Evolutionary conservation across 2,113 vertebrate species (phyloP), one percentile per base, ranked within the genome.

Genomic region (Riparia riparia): DNA sequence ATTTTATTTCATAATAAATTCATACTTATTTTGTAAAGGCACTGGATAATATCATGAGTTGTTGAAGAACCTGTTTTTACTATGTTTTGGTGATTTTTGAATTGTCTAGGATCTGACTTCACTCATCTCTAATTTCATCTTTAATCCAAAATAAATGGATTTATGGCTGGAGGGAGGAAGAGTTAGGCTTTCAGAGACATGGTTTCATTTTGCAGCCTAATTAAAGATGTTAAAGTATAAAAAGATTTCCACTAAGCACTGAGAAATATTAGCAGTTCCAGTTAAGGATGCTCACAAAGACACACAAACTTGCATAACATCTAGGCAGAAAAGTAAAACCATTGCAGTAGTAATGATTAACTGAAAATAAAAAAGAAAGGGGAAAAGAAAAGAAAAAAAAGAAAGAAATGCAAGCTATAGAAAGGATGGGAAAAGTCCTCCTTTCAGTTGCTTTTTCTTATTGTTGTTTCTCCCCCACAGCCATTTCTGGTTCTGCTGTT

Each of bases 321-420:
- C 47, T 74, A 79, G 13, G 17, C 11, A 31, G 58, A 78, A 71
- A 26, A 89, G 12, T 66, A 53, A 78, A 85, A 44, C 7, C 2
- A 2, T 34, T 71, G 10, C 29, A 50, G 17, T 47, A 71, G 37
- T 58, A 64, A 39, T 44, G 70, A 31, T 47, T n/a, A 41, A 49
- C 25, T 12, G 31, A 51, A 32, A 68, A 42, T 58, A 17, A 58
- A 32, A 56, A 14, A 24, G 13, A n/a, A 66, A 47, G 9, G 1
- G 11, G 5, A 25, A 54, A 14, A 6, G 0, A 7, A 24, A 29
- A 45, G 16, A 16, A n/a, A 14, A 28, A 4, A 50, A 50, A 51
- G 2, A 88, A 74, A 57, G 3, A 85, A 74, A 50, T 20, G 7
- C 5, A 53, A 86, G n/a, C 14, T 58, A 7, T 14, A 60, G 34